Conservation (phyloP, 64 coral and sea anemone species). For the Hydrozoanthus tunicans region DNA sequence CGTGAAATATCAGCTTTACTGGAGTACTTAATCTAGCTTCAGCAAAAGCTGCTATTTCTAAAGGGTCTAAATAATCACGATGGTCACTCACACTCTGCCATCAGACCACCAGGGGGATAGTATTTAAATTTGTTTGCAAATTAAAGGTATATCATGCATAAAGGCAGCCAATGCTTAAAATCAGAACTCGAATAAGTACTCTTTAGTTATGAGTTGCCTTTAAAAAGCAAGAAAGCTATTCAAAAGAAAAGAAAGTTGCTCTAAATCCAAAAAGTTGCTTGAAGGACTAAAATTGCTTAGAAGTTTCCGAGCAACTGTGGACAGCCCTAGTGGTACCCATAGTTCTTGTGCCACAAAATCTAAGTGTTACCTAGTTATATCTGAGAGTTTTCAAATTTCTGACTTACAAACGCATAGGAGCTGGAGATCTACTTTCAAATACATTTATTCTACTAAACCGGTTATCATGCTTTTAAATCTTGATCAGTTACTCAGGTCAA, state of each 20-base stretch:
- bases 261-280: neutral
- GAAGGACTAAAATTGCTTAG: neutral
- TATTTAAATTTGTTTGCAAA: neutral
- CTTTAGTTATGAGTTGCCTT: constrained; percentile 10
- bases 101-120: neutral
- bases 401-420: too few relatives aligned
- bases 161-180: constrained; percentile 19
- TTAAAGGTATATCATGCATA: neutral
- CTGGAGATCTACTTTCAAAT: too few relatives aligned
- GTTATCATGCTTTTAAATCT: too few relatives aligned
- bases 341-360: too few relatives aligned
- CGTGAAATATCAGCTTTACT: constrained; percentile 51
- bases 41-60: constrained; percentile 63
- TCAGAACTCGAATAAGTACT: constrained; percentile 9
- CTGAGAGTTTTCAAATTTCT: too few relatives aligned
- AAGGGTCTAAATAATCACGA: constrained; percentile 50
- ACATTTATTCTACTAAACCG: too few relatives aligned
- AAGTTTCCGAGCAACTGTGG: constrained; percentile 20
- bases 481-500: too few relatives aligned
- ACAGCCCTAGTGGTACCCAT: neutral
- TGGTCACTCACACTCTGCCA: constrained; percentile 36
- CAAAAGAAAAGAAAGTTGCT: neutral
- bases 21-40: constrained; percentile 62
- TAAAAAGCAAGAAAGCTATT: neutral
- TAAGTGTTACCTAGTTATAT: too few relatives aligned